These are phyloP conservation scores for Caloenas nicobarica DNA, from an alignment of 2,113 vertebrate genomes.

Conservation along the genomic window DNA sequence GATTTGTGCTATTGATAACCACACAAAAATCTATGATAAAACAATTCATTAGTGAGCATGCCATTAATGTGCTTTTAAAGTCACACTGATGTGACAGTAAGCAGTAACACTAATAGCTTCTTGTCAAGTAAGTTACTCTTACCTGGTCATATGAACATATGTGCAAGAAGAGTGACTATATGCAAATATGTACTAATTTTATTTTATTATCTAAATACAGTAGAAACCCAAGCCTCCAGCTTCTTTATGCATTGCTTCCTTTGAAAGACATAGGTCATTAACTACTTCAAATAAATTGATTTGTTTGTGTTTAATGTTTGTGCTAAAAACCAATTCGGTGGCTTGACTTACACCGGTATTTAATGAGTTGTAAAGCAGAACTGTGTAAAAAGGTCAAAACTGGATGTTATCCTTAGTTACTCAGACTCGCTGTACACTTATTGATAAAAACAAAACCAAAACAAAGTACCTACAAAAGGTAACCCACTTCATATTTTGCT, in stretches of 20 bases:
- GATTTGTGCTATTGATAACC: neutral
- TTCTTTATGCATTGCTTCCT: neutral
- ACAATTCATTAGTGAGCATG: neutral
- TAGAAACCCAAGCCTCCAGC: neutral
- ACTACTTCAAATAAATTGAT: neutral
- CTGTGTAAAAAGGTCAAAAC: neutral
- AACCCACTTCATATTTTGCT: neutral
- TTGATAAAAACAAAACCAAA: neutral
- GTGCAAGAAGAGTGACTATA: neutral
- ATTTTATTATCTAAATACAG: neutral
- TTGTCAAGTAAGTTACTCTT: neutral
- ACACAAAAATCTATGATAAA: neutral
- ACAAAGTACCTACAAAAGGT: neutral
- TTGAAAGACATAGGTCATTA: neutral
- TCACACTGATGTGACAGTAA: neutral
- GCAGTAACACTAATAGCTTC: neutral
- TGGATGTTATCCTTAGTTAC: neutral
- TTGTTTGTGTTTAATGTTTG: neutral
- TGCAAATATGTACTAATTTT: neutral
- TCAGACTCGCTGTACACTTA: neutral
- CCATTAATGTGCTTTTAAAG: neutral
- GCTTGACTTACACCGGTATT: neutral
- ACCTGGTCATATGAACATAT: neutral
- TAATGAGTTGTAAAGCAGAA: neutral
- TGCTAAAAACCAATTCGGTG: neutral